Evolutionary conservation across 2,797 vertebrate species (phyloP), one percentile per base, ranked within the genome.

Genomic region (Peromyscus attwateri): DNA sequence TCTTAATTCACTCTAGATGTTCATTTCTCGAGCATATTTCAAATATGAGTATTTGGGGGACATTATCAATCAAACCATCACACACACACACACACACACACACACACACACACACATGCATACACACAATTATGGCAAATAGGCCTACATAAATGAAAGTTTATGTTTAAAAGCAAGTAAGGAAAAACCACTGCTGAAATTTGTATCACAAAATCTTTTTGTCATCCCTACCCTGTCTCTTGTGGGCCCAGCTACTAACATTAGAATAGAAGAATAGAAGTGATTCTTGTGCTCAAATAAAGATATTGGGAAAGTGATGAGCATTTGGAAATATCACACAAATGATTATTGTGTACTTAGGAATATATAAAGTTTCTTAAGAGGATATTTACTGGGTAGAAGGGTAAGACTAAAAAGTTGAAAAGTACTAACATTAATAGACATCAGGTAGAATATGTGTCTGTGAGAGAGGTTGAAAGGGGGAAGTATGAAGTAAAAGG

Each of bases 251-350:
- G 2, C 0, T 6, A 13, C 14, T 46, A 31, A 82, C 16, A 77
- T 43, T 46, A 64, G 29, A 77, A 52, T 8, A 34, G 25, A 40
- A 29, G 3, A 29, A 79, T 66, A 1, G 4, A 8, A 1, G 3
- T 2, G 4, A 9, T 60, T 64, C 16, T 2, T n/a, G 3, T 10
- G 2, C 11, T 79, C 75, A 27, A 37, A 29, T 73, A n/a, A n/a
- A 9, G 34, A 10, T 2, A 11, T 6, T 12, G 6, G 5, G 1
- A 3, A 31, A 10, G 10, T 73, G 13, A 11, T 37, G 2, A 17
- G 7, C 66, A 6, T 19, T 57, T 57, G 14, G 3, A 71, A 40
- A 5, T 64, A 37, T 3, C 31, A 34, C 11, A 37, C 6, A 73
- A 4, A 75, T 49, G 49, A n/a, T 31, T 75, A 0, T 21, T 55